Base-by-base conservation (phyloP, 2,113 vertebrate species). In the Chaetops frenatus region DNA sequence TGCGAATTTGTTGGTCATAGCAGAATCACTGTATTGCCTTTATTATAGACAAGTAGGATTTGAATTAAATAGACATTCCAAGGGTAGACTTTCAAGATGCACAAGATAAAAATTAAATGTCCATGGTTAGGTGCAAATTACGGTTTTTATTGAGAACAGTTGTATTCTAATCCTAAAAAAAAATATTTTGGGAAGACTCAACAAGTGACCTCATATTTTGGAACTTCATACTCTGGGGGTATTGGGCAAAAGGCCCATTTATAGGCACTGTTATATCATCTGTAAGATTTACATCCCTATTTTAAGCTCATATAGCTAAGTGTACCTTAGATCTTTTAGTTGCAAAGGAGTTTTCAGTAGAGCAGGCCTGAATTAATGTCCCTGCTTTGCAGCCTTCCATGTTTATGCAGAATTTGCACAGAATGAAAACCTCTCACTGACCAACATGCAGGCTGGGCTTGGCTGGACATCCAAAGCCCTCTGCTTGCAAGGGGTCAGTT, bases 301-400 rank as follows among this genome's bases (percentile, higher is more conserved):
- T 90, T 64, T 54, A 71, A 90, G 60, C 31, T 81, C 23, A 2
- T 6, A 31, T 29, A 25, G 24, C 58, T 82, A 65, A 60, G 7
- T n/a, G 21, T 14, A 27, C 0, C 0, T 62, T 61, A 50, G 57
- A 60, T 45, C 5, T 15, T 64, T 18, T 11, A 76, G n/a, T 2
- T 61, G 28, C 16, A 67, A 69, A 33, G 22, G 38, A 12, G 27
- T 33, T n/a, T 85, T 38, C 47, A 53, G 33, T 61, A 50, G 73
- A 47, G 11, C 20, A 45, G 72, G 57, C 51, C 54, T 79, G 79
- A 81, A 65, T 60, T 61, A 48, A 45, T 4, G 7, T 27, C 60
- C 58, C 62, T 72, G 70, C 74, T 57, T 79, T 27, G 7, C n/a
- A 42, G 38, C n/a, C 60, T 21, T 65, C 35, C 42, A 50, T 15